A percentile compares a stretch with the other conserved stretches of the same genome.
These are phyloP conservation scores for Nectonema munidae DNA, from an alignment of 2,888 invertebrate genomes.

Conservation along the genomic window DNA sequence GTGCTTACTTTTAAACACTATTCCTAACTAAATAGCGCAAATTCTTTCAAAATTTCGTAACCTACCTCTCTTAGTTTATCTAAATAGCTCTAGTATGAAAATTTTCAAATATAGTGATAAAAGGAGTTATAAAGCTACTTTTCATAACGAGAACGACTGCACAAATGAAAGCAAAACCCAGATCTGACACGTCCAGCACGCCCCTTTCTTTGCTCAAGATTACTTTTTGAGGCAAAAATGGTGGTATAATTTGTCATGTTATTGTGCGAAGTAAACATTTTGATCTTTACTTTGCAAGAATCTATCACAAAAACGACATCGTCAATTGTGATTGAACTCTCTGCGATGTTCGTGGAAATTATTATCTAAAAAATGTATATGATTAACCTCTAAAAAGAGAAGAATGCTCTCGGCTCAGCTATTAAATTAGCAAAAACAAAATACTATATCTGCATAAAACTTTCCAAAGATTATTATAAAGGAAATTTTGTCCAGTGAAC, in stretches of 20 bases:
- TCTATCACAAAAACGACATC: conserved; percentile 93
- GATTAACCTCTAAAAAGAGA: neutral
- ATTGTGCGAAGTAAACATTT: conserved; percentile 81
- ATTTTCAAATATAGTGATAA: too few relatives aligned
- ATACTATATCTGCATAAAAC: conserved; percentile 2
- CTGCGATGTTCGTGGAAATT: conserved; percentile 82
- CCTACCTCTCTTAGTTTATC: too few relatives aligned
- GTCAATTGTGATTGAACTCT: conserved; percentile 85
- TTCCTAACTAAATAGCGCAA: too few relatives aligned
- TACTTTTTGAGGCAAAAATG: conserved; percentile 55
- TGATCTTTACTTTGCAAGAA: conserved; percentile 81
- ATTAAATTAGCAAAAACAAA: too few relatives aligned
- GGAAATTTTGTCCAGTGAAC: too few relatives aligned
- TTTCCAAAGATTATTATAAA: too few relatives aligned
- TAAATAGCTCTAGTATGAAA: too few relatives aligned
- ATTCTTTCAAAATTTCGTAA: too few relatives aligned
- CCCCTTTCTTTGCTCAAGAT: conserved; percentile 67
- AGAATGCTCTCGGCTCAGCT: too few relatives aligned
- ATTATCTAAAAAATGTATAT: conserved; percentile 47
- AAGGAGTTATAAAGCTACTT: conserved; percentile 21
- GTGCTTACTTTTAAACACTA: too few relatives aligned
- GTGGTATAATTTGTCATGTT: conserved; percentile 95
- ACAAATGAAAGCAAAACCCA: conserved; percentile 70
- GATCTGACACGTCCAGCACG: conserved; percentile 72
- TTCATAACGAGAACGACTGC: conserved; percentile 29